Percentiles rank a stretch among this genome's conserved stretches.
phyloP scores from a whole-genome alignment of 1,140 invertebrate genomes.

The Reticulitermes speratus region DNA sequence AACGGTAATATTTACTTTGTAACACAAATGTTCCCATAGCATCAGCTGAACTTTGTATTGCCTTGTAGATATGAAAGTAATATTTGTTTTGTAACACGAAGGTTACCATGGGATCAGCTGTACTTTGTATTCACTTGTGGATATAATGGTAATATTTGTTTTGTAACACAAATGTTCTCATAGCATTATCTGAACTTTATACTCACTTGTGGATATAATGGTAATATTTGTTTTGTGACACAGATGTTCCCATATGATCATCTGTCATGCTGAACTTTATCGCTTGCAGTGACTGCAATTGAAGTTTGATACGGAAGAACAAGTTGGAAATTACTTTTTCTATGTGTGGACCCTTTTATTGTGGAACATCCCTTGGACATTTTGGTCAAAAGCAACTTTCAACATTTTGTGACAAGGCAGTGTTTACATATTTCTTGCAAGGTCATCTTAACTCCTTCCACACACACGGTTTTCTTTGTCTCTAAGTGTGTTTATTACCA shows the following conservation, averaged over 20 bases:
- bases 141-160: neutral
- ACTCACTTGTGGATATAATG: too few species aligned
- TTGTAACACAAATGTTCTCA: neutral
- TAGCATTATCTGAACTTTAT: neutral
- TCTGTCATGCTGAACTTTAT: neutral
- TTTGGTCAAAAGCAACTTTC: neutral
- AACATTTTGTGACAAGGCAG: neutral
- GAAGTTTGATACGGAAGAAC: neutral
- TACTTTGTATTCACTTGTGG: too few species aligned
- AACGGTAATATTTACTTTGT: neutral
- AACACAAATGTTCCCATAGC: neutral
- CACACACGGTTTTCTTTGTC: neutral
- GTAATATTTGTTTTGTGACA: too few species aligned
- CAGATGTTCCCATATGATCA: too few species aligned
- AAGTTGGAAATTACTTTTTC: neutral
- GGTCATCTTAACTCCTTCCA: neutral
- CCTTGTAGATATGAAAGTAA: neutral
- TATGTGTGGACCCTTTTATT: neutral
- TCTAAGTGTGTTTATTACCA: neutral
- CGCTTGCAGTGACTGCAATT: neutral
- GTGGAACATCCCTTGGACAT: neutral
- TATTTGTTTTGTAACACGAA: neutral
- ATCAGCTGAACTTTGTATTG: neutral
- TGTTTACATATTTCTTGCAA: neutral
- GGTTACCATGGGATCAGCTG: neutral